phyloP scores from a whole-genome alignment of 2,888 invertebrate species.

The Eumerus sabulonum region DNA sequence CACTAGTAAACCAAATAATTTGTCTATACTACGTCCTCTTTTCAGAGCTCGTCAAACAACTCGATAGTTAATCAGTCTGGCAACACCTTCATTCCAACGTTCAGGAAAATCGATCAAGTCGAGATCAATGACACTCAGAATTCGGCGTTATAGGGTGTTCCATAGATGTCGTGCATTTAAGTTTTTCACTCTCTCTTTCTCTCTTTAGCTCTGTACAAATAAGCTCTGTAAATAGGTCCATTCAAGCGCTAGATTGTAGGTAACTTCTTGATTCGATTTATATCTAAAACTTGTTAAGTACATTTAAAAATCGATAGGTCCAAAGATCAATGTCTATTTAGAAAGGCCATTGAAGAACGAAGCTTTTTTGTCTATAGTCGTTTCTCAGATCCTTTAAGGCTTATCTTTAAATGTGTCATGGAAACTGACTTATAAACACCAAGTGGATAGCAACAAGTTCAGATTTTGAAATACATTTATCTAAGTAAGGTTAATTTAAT shows the following conservation, averaged over 20 bases:
- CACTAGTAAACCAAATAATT: too few relatives aligned
- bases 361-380: too few relatives aligned
- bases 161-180: neutral
- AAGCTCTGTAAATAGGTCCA: slow-evolving; percentile 59
- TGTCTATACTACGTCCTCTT: neutral
- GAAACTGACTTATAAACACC: slow-evolving; percentile 25
- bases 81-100: slow-evolving; percentile 76
- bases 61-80: slow-evolving; percentile 77
- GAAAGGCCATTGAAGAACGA: too few relatives aligned
- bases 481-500: slow-evolving; percentile 41
- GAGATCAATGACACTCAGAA: slow-evolving; percentile 71
- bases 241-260: slow-evolving; percentile 5
- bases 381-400: too few relatives aligned
- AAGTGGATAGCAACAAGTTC: slow-evolving; percentile 12
- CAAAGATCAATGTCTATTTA: neutral
- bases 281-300: neutral
- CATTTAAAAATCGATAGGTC: neutral
- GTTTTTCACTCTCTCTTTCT: slow-evolving; percentile 3
- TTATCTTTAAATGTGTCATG: too few relatives aligned
- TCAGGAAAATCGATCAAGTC: slow-evolving; percentile 77
- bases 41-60: slow-evolving; percentile 77
- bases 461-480: slow-evolving; percentile 12
- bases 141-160: slow-evolving; percentile 67
- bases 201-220: slow-evolving; percentile 32
- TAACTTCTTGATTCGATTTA: slow-evolving; percentile 3